Conservation (phyloP, 1,140 invertebrate genomes). For the Pseudomyrmex cubaensis region DNA sequence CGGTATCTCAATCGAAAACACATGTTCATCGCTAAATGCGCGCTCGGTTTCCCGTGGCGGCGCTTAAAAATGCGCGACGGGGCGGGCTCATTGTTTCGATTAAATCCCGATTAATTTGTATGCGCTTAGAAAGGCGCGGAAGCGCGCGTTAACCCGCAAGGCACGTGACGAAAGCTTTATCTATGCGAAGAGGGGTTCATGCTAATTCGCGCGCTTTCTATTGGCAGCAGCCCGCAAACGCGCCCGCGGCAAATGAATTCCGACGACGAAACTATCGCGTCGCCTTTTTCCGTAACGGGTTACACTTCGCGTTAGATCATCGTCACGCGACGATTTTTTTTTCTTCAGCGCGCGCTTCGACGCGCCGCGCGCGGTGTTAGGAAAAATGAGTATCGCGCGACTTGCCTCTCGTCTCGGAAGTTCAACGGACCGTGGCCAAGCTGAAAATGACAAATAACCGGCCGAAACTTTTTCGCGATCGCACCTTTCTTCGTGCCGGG, state of each 20-base stretch:
- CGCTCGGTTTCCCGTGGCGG: conserved; percentile 34
- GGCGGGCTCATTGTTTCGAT: conserved; percentile 50
- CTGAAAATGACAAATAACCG: conserved; percentile 5
- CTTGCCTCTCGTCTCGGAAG: background rate
- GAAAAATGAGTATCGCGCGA: conserved; percentile 9
- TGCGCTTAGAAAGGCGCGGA: conserved; percentile 75
- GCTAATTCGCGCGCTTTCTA: conserved; percentile 58
- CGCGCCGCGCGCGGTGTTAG: background rate
- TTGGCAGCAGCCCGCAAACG: conserved; percentile 31
- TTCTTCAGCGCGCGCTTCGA: background rate
- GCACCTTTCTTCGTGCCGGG: no score
- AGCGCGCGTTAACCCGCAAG: conserved; percentile 54
- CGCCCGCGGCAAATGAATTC: conserved; percentile 36
- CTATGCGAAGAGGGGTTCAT: conserved; percentile 55
- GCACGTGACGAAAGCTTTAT: conserved; percentile 22
- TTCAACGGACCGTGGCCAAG: background rate
- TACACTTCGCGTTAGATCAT: conserved; percentile 35
- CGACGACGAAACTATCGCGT: background rate
- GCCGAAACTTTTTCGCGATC: background rate
- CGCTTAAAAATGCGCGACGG: conserved; percentile 40
- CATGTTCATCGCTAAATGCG: conserved; percentile 21
- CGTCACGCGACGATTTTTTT: background rate
- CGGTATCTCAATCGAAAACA: conserved; percentile 28
- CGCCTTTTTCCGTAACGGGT: conserved; percentile 32
- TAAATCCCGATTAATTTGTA: conserved; percentile 65